phyloP scores from a whole-genome alignment of 2,113 vertebrate genomes.

The Acinonyx jubatus region DNA sequence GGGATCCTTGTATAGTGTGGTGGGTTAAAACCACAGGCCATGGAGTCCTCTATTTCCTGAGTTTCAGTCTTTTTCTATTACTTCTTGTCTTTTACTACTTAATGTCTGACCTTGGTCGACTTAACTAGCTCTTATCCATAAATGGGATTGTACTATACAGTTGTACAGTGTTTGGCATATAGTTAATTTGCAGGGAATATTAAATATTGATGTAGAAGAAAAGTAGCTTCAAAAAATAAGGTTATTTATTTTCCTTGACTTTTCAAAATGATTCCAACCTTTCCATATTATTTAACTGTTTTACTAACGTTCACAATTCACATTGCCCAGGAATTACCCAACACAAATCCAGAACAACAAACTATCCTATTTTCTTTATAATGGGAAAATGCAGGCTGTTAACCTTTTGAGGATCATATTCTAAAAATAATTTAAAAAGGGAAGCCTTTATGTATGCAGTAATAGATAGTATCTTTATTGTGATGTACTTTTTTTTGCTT shows the following conservation, averaged over 20 bases:
- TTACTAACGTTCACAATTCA: neutral
- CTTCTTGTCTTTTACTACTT: neutral
- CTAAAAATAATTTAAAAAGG: neutral
- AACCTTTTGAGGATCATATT: neutral
- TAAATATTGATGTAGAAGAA: neutral
- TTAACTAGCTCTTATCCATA: neutral
- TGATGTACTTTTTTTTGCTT: neutral
- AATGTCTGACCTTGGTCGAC: neutral
- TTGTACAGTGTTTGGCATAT: neutral
- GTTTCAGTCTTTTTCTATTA: slow-evolving; percentile 13
- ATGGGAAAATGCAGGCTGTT: neutral
- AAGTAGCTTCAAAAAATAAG: neutral
- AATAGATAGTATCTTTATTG: neutral
- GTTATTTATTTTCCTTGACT: neutral
- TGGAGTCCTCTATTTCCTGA: neutral
- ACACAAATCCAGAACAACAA: neutral
- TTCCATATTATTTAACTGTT: neutral
- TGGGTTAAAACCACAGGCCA: neutral
- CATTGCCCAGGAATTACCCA: neutral
- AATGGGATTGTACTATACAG: neutral
- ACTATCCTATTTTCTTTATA: neutral
- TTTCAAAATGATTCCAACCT: neutral
- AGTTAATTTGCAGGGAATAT: neutral
- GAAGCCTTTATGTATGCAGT: neutral
- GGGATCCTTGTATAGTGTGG: neutral